Percentiles rank a stretch among this genome's conserved stretches.
phyloP scores from a whole-genome alignment of 2,888 invertebrate genomes.

The Anorthoa munda region DNA sequence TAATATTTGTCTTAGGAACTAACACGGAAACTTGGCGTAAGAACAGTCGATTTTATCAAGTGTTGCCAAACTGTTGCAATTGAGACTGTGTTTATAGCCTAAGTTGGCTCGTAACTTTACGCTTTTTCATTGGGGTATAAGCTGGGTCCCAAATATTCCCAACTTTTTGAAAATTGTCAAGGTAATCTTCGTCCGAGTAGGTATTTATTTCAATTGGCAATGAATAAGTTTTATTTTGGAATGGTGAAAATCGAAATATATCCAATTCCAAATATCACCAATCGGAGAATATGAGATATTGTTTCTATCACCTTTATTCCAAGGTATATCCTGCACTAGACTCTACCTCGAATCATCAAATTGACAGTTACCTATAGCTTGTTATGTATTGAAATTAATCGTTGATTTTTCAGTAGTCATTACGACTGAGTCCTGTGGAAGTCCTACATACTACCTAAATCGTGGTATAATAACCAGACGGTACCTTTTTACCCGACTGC shows the following conservation, averaged over 20 bases:
- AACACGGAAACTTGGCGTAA: slow-evolving; percentile 54
- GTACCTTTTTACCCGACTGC: too few species aligned
- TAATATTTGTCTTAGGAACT: slow-evolving; percentile 51
- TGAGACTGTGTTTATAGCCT: slow-evolving; percentile 63
- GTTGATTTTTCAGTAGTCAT: too few species aligned
- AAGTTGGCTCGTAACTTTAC: slow-evolving; percentile 61
- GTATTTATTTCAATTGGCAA: slow-evolving; percentile 18
- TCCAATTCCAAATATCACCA: not conserved
- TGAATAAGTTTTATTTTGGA: not conserved
- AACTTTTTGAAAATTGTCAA: slow-evolving; percentile 46
- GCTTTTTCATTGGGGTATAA: slow-evolving; percentile 49
- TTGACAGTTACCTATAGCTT: too few species aligned
- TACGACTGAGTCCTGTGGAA: too few species aligned
- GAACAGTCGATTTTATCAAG: slow-evolving; percentile 64
- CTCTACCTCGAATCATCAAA: too few species aligned
- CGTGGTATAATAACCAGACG: too few species aligned
- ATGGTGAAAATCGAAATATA: not conserved
- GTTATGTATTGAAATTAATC: too few species aligned
- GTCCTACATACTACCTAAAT: too few species aligned
- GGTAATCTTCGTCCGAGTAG: slow-evolving; percentile 17
- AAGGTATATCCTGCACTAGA: too few species aligned
- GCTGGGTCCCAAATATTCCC: slow-evolving; percentile 42
- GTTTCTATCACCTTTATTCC: too few species aligned
- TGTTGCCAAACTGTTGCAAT: slow-evolving; percentile 66
- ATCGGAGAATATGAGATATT: not conserved